phyloP scores from a whole-genome alignment of 1,140 invertebrate species.

The Vanessa atalanta region DNA sequence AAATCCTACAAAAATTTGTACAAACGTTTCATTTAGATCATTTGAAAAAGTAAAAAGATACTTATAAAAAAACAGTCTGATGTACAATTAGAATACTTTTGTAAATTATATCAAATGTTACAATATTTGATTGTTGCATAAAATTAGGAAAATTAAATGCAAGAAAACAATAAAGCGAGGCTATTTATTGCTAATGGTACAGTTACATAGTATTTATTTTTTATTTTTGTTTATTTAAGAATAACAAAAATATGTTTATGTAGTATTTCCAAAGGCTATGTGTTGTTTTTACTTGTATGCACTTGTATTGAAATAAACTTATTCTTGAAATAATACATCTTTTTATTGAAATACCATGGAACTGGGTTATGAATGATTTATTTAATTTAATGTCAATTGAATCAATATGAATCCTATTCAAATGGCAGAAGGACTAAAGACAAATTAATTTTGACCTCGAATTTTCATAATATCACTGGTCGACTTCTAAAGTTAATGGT shows the following conservation, averaged over 20 bases:
- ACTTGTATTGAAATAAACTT: constrained; percentile 50
- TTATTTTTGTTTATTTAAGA: neutral
- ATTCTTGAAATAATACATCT: constrained; percentile 40
- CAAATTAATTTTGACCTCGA: no score
- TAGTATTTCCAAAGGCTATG: constrained; percentile 24
- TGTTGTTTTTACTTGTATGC: constrained; percentile 28
- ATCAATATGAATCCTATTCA: no score
- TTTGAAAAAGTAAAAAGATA: no score
- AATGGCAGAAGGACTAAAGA: no score
- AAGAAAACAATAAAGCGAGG: no score
- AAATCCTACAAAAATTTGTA: neutral
- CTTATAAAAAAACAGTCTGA: no score
- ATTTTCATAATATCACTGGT: no score
- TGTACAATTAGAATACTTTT: no score
- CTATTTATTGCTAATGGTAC: constrained; percentile 3
- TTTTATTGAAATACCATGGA: constrained; percentile 21
- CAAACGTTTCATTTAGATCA: neutral
- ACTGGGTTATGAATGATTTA: no score
- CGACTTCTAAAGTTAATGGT: no score
- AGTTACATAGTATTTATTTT: neutral
- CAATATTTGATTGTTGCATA: neutral
- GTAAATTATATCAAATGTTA: no score
- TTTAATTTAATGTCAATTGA: no score
- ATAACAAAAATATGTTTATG: constrained; percentile 11
- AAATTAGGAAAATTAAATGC: neutral